phyloP scores from a whole-genome alignment of 2,113 vertebrate genomes.

The Indri indri region DNA sequence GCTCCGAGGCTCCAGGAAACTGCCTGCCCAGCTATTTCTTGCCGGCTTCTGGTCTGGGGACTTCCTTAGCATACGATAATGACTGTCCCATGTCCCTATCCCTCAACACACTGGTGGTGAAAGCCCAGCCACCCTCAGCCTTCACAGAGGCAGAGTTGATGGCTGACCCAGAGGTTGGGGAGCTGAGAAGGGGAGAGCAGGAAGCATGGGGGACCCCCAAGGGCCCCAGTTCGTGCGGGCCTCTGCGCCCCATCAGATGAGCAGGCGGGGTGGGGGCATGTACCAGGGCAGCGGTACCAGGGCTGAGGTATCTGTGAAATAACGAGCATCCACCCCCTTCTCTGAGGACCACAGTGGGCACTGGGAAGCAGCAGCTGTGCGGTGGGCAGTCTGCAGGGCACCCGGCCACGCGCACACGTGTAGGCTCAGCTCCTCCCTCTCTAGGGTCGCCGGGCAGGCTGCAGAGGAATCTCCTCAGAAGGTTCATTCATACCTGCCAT shows the following conservation, averaged over 20 bases:
- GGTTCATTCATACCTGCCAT: not conserved
- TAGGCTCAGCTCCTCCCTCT: not conserved
- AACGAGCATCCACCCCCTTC: no score
- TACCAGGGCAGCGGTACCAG: not conserved
- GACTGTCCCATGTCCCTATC: not conserved
- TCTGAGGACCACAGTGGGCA: not conserved
- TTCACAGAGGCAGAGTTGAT: not conserved
- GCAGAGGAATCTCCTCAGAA: not conserved
- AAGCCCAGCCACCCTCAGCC: not conserved
- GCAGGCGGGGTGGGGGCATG: no score
- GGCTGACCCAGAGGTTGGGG: not conserved
- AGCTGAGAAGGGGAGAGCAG: not conserved
- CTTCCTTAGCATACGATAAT: not conserved
- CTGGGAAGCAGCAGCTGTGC: not conserved
- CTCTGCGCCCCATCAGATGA: not conserved
- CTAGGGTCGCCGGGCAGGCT: no score
- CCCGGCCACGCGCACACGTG: not conserved
- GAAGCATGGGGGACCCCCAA: not conserved
- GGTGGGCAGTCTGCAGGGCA: not conserved
- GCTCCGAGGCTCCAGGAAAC: not conserved
- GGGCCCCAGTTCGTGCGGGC: not conserved
- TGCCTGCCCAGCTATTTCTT: not conserved
- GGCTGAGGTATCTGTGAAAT: not conserved
- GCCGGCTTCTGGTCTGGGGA: not conserved
- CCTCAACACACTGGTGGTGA: no score